Evolutionary conservation across 1,140 invertebrate species (phyloP).

Genomic region (Lanistes nyassanus): DNA sequence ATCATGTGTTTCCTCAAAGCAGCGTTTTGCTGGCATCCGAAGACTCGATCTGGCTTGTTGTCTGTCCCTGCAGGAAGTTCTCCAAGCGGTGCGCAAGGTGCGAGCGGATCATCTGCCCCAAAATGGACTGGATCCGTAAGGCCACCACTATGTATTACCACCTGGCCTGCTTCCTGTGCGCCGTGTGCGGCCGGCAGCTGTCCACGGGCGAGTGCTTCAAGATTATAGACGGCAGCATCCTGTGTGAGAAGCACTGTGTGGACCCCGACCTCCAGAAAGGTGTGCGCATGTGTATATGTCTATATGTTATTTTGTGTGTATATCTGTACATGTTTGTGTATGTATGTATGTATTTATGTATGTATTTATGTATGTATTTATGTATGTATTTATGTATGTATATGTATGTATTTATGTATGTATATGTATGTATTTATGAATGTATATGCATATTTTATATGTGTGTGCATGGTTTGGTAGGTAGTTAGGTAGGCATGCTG

Average conservation of each 20-base stretch:
- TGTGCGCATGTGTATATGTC: slow-evolving; percentile 64
- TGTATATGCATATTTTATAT: not conserved
- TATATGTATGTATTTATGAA: not conserved
- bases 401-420: not conserved
- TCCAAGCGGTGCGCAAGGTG: slow-evolving; percentile 97
- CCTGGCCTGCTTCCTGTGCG: slow-evolving; percentile 97
- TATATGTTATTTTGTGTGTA: slow-evolving; percentile 15
- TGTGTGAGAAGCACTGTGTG: slow-evolving; percentile 96
- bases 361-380: not conserved
- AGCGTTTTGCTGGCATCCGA: too few species aligned
- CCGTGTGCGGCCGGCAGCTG: slow-evolving; percentile 95
- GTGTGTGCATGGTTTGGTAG: too few species aligned
- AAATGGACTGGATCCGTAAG: slow-evolving; percentile 93
- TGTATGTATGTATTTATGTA: slow-evolving; percentile 2
- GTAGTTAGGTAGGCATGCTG: too few species aligned
- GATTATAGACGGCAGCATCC: slow-evolving; percentile 88
- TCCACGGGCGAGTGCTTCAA: slow-evolving; percentile 98
- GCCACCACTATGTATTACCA: slow-evolving; percentile 95
- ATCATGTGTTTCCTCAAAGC: too few species aligned
- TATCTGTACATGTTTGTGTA: not conserved
- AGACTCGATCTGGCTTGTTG: too few species aligned
- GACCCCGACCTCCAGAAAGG: slow-evolving; percentile 87
- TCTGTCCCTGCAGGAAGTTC: slow-evolving; percentile 81
- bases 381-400: not conserved
- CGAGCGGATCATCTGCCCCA: slow-evolving; percentile 87